A percentile compares a stretch with the other conserved stretches of the same genome.
Evolutionary conservation across 2,797 vertebrate species (phyloP).

Genomic region (Macropus fuliginosus): DNA sequence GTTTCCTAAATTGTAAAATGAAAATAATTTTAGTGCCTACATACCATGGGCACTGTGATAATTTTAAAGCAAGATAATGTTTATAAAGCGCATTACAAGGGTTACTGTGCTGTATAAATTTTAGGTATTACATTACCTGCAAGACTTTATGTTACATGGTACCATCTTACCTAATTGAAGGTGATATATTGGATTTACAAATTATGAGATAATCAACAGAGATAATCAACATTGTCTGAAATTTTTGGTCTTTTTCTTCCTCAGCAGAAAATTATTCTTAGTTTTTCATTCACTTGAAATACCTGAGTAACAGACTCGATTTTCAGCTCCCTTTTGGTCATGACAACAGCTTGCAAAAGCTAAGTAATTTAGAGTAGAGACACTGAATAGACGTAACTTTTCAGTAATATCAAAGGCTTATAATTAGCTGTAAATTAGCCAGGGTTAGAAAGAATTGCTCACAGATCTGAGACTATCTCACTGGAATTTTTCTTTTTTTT

Average conservation of each 20-base stretch:
- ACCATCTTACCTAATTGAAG: not conserved
- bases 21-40: not conserved
- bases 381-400: not conserved
- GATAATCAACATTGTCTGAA: not conserved
- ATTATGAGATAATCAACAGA: not conserved
- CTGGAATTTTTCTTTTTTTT: slow-evolving; percentile 34
- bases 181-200: not conserved
- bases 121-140: not conserved
- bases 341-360: slow-evolving; percentile 32
- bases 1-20: not conserved
- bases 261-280: not conserved
- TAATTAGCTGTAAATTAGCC: slow-evolving; percentile 59
- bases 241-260: not conserved
- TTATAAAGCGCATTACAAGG: not conserved
- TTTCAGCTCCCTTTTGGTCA: slow-evolving; percentile 37
- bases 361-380: not conserved
- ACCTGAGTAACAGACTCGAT: not conserved
- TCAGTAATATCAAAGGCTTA: slow-evolving; percentile 47
- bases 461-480: not conserved
- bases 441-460: slow-evolving; percentile 4
- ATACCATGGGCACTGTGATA: not conserved
- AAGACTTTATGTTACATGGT: not conserved
- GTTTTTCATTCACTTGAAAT: slow-evolving; percentile 23
- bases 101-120: not conserved
- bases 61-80: not conserved